Base-by-base conservation (phyloP, 1,140 invertebrate genomes). In the Cotesia vestalis region DNA sequence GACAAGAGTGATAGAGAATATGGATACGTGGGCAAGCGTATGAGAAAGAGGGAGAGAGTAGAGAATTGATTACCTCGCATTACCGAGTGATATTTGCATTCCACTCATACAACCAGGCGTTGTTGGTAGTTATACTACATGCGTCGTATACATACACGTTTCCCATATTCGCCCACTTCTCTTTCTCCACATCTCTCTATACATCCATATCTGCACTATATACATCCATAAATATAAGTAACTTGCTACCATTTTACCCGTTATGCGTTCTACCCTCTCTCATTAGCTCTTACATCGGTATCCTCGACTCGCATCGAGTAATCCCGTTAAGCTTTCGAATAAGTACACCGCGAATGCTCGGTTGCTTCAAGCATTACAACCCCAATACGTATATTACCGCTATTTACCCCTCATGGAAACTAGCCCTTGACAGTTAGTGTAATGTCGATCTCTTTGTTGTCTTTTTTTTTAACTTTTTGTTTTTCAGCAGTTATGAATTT, bases 81-180 rank as follows among this genome's bases (percentile, higher is more conserved):
- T 86, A 85, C 80, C 81, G 78, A 81, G 77, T 79, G 80, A 84
- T 85, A 83, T 86, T 86, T 85, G 84, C 84, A 82, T 83, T 86
- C 76, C 82, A 83, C 83, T 85, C 79, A 78, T 81, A 77, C 76
- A 76, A 77, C 40, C 40, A 46, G 73, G 73, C 73, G 64, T 20
- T 71, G 66, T 62, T 75, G 73, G 69, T 72, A 76, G 70, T 60
- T 76, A 74, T 66, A 71, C 74, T 75, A 76, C 78, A 75, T 34
- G 52, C 55, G 27, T 51, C 38, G 62, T 59, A 51, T 46, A 46
- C 40, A 8, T 72, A 52, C 20, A 9, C 35, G 14, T 17, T 9
- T 35, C 35, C 40, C 40, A 40, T 62, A 46, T 20, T 9, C 55
- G 2, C 61, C 38, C 63, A 4, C 55, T 71, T 57, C 20, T 20